phyloP scores from a whole-genome alignment of 2,797 vertebrate species.

The Acropternis orthonyx region DNA sequence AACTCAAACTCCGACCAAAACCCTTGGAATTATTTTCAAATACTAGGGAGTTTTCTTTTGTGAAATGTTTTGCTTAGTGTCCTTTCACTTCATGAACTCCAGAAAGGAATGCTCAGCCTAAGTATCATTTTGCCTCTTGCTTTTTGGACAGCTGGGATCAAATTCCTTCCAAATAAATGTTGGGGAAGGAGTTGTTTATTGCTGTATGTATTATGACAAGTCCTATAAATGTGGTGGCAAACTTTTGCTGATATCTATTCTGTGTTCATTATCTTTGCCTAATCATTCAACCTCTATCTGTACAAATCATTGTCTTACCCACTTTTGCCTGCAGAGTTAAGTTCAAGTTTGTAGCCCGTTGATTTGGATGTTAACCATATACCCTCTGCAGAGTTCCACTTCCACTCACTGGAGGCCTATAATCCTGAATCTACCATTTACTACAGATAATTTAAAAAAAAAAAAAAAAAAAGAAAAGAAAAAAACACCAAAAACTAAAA shows the following conservation, averaged over 20 bases:
- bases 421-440: neutral
- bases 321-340: neutral
- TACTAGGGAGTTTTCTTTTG: neutral
- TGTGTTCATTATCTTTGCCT: neutral
- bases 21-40: neutral
- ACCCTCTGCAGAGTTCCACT: neutral
- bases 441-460: neutral
- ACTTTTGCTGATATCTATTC: neutral
- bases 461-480: neutral
- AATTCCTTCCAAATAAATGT: neutral
- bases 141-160: neutral
- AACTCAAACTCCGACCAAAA: neutral
- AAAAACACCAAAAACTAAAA: neutral
- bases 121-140: neutral
- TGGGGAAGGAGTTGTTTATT: neutral
- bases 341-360: neutral
- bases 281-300: neutral
- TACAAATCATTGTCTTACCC: neutral
- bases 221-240: neutral
- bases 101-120: neutral
- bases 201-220: neutral
- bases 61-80: neutral
- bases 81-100: neutral
- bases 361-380: neutral
- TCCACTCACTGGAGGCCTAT: neutral